Evolutionary conservation across 2,113 vertebrate species (phyloP).

Genomic region (Rhodinocichla rosea): DNA sequence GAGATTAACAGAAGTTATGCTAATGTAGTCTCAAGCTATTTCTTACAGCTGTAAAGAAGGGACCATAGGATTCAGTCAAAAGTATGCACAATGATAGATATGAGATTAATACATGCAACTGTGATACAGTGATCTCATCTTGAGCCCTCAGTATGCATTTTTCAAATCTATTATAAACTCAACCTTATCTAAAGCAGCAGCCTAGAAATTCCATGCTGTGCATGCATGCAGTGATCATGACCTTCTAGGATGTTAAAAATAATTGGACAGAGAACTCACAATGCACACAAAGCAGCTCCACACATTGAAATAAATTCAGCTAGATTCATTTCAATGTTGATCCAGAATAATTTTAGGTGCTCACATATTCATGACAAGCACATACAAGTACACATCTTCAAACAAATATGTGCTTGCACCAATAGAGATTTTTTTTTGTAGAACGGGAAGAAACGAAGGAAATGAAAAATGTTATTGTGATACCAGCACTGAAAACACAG

Average conservation of each 20-base stretch:
- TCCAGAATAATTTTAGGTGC: background rate
- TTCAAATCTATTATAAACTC: background rate
- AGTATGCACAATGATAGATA: background rate
- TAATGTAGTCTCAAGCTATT: background rate
- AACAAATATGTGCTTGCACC: background rate
- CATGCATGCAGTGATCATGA: background rate
- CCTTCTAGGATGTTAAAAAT: background rate
- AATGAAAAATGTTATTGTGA: background rate
- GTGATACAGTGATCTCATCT: background rate
- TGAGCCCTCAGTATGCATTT: background rate
- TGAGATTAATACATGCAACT: background rate
- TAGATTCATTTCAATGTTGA: conserved; percentile 56
- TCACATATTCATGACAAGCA: background rate
- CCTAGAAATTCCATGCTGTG: background rate
- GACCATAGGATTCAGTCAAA: background rate
- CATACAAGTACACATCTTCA: background rate
- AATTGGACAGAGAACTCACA: background rate
- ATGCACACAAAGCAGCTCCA: conserved; percentile 25
- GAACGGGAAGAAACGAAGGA: background rate
- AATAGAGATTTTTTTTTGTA: background rate
- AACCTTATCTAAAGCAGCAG: background rate
- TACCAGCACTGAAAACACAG: background rate
- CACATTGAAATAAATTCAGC: conserved; percentile 38
- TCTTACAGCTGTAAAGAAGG: background rate
- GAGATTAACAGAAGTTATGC: background rate